Conservation (phyloP, 1,140 invertebrate genomes). For the Pseudomyrmex cubaensis region DNA sequence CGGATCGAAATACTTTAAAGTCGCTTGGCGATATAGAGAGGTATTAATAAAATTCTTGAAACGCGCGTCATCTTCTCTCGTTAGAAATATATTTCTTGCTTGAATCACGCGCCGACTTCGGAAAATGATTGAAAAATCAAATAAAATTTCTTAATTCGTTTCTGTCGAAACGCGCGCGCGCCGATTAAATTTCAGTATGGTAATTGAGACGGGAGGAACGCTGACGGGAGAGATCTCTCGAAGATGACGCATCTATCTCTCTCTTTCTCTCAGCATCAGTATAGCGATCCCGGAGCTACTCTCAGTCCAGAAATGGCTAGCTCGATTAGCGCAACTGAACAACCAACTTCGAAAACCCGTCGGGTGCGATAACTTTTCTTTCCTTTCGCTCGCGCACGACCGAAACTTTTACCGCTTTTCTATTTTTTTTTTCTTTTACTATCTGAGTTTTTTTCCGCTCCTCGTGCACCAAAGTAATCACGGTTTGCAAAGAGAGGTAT, state of each 20-base stretch:
- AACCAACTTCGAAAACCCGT: constrained; percentile 65
- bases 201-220: constrained; percentile 56
- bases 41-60: neutral
- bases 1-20: no score
- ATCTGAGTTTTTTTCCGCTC: no score
- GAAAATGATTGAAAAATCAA: constrained; percentile 54
- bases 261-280: constrained; percentile 5
- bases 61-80: neutral
- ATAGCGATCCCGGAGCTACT: constrained; percentile 25
- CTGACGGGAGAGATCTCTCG: constrained; percentile 44
- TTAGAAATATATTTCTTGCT: neutral
- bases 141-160: constrained; percentile 63
- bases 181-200: constrained; percentile 72
- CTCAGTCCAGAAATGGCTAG: constrained; percentile 56
- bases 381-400: constrained; percentile 9
- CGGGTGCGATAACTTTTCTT: constrained; percentile 57
- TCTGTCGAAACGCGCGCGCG: constrained; percentile 4
- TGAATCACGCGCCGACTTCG: neutral
- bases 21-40: no score
- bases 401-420: constrained; percentile 38
- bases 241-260: constrained; percentile 55
- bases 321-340: constrained; percentile 68
- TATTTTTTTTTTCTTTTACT: neutral
- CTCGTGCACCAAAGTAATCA: constrained; percentile 44
- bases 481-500: constrained; percentile 3